These are phyloP conservation scores for Synergus laeviventris DNA, from an alignment of 2,888 invertebrate genomes.

Conservation along the genomic window DNA sequence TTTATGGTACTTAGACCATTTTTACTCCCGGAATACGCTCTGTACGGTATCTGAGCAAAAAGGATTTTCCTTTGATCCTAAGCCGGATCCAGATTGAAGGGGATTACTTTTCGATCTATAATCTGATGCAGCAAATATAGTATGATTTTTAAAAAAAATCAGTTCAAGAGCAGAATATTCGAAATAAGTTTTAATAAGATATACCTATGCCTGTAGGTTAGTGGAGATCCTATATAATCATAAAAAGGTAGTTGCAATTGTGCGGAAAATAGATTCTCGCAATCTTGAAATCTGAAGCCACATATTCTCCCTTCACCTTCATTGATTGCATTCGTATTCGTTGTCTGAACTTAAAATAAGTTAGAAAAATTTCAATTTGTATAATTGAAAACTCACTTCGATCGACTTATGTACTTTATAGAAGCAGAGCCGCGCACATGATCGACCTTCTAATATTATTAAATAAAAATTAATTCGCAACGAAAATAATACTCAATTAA, in stretches of 20 bases:
- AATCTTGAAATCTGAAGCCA: no score
- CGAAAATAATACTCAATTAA: background rate
- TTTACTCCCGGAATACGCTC: background rate
- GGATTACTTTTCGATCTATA: slow-evolving; percentile 4
- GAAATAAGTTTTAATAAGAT: background rate
- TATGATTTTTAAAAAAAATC: background rate
- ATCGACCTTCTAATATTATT: no score
- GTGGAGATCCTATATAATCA: background rate
- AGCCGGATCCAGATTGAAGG: slow-evolving; percentile 2
- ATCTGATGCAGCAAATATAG: background rate
- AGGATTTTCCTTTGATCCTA: slow-evolving; percentile 13
- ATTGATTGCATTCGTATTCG: no score
- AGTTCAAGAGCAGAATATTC: background rate
- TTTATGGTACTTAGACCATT: slow-evolving; percentile 1
- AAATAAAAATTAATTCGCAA: background rate
- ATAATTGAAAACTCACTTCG: no score
- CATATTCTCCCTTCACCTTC: no score
- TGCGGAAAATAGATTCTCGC: no score
- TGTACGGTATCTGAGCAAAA: background rate
- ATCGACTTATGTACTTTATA: no score
- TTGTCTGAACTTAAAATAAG: no score
- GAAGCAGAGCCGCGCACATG: no score
- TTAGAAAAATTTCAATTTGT: no score
- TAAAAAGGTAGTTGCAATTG: background rate
- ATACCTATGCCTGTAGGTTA: background rate